phyloP scores from a whole-genome alignment of 2,113 vertebrate genomes.

The Cyanoderma ruficeps region DNA sequence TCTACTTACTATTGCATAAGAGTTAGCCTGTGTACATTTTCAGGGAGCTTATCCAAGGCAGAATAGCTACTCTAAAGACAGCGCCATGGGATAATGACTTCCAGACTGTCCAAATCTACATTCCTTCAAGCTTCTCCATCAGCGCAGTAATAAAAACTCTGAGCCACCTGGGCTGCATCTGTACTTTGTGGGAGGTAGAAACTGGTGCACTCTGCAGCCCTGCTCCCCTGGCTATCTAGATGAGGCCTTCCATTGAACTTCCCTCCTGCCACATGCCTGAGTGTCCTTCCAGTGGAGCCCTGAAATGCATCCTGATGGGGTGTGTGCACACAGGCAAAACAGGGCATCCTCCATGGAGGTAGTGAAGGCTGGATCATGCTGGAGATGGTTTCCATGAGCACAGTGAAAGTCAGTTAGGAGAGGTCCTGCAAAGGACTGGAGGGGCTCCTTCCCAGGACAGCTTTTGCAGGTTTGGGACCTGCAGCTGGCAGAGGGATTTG shows the following conservation, averaged over 20 bases:
- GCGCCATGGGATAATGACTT: constrained; percentile 29
- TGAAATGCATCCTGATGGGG: not conserved
- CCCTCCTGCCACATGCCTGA: not conserved
- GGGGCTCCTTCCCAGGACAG: not conserved
- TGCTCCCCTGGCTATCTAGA: not conserved
- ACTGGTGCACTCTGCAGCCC: not conserved
- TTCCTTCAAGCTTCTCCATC: constrained; percentile 39
- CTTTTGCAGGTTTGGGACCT: not conserved
- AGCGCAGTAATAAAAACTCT: not conserved
- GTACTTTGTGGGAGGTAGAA: constrained; percentile 41
- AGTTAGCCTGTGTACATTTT: not conserved
- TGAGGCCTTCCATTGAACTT: not conserved
- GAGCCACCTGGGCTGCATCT: constrained; percentile 58
- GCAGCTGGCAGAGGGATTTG: not conserved
- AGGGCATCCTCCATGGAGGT: not conserved
- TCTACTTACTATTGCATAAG: not conserved
- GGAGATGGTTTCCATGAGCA: not conserved
- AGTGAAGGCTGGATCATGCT: not conserved
- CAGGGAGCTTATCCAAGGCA: not conserved
- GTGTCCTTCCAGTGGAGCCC: not conserved
- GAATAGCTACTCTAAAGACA: not conserved
- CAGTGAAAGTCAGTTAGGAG: not conserved
- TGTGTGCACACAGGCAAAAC: not conserved
- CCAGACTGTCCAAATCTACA: constrained; percentile 37
- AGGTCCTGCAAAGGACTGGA: not conserved